A percentile compares a stretch with the other conserved stretches of the same genome.
phyloP scores from a whole-genome alignment of 1,140 invertebrate species.

The Panulirus ornatus region DNA sequence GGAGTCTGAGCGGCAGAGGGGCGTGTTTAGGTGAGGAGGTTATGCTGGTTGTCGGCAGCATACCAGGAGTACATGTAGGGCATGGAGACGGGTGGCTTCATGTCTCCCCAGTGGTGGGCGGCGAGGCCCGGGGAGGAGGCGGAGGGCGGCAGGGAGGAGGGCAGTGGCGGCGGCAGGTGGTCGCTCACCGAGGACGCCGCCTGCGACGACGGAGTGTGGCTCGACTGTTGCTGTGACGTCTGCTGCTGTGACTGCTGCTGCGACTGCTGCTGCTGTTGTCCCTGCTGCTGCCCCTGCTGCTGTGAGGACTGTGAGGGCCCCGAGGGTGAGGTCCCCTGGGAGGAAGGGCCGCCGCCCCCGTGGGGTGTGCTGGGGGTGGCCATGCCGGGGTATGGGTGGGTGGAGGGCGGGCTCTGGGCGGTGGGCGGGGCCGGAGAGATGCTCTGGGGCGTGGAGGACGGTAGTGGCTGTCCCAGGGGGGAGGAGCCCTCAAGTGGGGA shows the following conservation, averaged over 20 bases:
- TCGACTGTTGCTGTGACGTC: slow-evolving; percentile 22
- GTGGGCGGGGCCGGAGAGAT: slow-evolving; percentile 80
- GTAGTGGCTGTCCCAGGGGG: slow-evolving; percentile 75
- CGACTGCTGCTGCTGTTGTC: not conserved
- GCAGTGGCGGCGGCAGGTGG: slow-evolving; percentile 33
- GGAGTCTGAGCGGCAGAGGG: not conserved
- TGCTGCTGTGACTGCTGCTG: slow-evolving; percentile 18
- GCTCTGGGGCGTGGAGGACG: slow-evolving; percentile 75
- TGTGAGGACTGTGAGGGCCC: slow-evolving; percentile 57
- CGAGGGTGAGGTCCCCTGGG: slow-evolving; percentile 39
- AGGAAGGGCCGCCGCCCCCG: slow-evolving; percentile 43
- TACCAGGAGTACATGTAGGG: slow-evolving; percentile 88
- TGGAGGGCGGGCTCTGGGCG: slow-evolving; percentile 76
- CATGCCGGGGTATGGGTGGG: slow-evolving; percentile 78
- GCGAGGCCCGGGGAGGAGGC: slow-evolving; percentile 58
- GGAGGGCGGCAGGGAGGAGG: slow-evolving; percentile 30
- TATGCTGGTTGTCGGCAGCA: slow-evolving; percentile 84
- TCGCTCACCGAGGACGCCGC: not conserved
- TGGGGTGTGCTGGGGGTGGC: slow-evolving; percentile 75
- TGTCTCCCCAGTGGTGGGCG: slow-evolving; percentile 82
- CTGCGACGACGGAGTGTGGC: slow-evolving; percentile 47
- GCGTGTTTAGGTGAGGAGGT: slow-evolving; percentile 83
- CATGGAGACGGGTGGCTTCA: slow-evolving; percentile 81
- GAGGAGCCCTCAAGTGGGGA: slow-evolving; percentile 76
- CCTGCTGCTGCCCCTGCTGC: slow-evolving; percentile 22